These are phyloP conservation scores for Paralinhomoeus sp. DNA, from an alignment of 2,888 invertebrate genomes.

Conservation along the genomic window DNA sequence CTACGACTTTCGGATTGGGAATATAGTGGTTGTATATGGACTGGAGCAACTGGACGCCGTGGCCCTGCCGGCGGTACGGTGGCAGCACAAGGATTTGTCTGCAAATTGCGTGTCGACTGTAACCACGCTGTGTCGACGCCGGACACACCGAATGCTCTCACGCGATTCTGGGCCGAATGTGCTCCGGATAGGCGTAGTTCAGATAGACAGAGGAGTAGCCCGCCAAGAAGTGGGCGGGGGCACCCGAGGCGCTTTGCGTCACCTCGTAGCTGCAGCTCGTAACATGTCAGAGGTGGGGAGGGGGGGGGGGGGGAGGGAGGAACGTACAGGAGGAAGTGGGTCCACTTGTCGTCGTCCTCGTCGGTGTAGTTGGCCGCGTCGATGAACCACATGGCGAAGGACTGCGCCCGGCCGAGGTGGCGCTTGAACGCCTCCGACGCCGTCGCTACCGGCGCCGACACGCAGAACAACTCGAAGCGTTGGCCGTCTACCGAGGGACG, in stretches of 20 bases:
- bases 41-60: constrained; percentile 53
- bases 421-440: constrained; percentile 40
- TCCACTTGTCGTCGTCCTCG: constrained; percentile 71
- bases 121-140: too few relatives aligned
- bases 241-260: constrained; percentile 19
- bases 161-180: constrained; percentile 57
- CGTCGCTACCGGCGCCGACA: too few relatives aligned
- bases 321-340: constrained; percentile 26
- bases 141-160: constrained; percentile 15
- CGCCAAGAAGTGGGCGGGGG: constrained; percentile 45
- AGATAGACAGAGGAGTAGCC: constrained; percentile 78
- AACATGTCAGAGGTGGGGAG: too few relatives aligned
- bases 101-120: too few relatives aligned
- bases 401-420: constrained; percentile 62
- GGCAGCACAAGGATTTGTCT: constrained; percentile 77
- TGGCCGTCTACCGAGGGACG: not conserved
- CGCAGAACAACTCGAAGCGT: constrained; percentile 10
- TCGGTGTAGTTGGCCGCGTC: constrained; percentile 88
- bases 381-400: constrained; percentile 60
- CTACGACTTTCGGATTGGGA: constrained; percentile 36
- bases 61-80: constrained; percentile 61
- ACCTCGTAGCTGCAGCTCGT: not conserved
- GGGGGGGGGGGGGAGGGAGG: too few relatives aligned
- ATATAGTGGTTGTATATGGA: constrained; percentile 39
- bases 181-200: constrained; percentile 73